Percentiles rank a stretch among this genome's conserved stretches.
phyloP scores from a whole-genome alignment of 1,140 invertebrate species.

The Anastrepha obliqua region DNA sequence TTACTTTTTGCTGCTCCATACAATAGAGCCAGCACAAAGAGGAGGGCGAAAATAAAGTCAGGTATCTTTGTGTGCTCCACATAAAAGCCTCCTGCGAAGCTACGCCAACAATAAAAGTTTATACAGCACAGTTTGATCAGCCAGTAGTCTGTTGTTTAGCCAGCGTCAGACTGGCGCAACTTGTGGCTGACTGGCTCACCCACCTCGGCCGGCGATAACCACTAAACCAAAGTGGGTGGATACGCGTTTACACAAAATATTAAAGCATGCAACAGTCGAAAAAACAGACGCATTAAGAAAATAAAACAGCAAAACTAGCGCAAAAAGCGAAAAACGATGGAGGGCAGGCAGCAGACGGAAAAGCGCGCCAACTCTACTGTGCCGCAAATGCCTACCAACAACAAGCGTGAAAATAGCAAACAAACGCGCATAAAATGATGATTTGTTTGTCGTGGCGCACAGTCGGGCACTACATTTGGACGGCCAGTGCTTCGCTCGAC shows the following conservation, averaged over 20 bases:
- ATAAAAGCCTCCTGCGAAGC: background rate
- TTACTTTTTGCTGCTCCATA: too few species aligned
- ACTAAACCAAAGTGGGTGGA: constrained; percentile 5
- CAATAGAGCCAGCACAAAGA: too few species aligned
- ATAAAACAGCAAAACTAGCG: background rate
- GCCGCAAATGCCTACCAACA: background rate
- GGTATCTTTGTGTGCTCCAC: too few species aligned
- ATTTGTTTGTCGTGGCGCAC: constrained; percentile 10
- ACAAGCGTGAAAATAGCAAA: background rate
- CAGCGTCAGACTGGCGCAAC: too few species aligned
- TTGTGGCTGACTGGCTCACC: too few species aligned
- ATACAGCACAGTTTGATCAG: too few species aligned
- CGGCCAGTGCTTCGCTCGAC: background rate
- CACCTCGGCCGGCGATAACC: background rate
- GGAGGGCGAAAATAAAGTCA: too few species aligned
- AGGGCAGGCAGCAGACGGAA: background rate
- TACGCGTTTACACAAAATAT: background rate
- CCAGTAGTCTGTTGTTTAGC: too few species aligned
- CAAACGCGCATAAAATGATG: background rate
- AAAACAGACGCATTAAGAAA: background rate
- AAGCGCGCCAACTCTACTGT: constrained; percentile 32
- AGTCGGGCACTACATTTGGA: too few species aligned
- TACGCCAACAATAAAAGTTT: background rate
- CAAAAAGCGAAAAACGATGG: background rate
- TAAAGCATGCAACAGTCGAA: background rate